These are phyloP conservation scores for Hystrix cristata DNA, from an alignment of 2,113 vertebrate species.

Conservation along the genomic window DNA sequence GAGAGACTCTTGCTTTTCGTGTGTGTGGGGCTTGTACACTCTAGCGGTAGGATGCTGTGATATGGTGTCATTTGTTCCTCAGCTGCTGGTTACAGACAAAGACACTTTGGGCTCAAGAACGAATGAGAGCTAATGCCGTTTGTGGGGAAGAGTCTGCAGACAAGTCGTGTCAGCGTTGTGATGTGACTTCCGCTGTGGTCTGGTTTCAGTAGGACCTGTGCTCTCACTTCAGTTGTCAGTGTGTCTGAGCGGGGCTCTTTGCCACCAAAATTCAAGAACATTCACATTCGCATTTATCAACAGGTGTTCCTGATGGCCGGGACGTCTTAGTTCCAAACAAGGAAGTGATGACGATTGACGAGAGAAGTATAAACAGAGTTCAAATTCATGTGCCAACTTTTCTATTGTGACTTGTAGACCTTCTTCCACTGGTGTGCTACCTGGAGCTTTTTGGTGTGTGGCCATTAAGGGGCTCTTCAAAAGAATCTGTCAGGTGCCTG, in stretches of 20 bases:
- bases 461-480: neutral
- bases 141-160: conserved; percentile 52
- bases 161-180: neutral
- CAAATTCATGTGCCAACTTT: conserved; percentile 33
- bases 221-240: neutral
- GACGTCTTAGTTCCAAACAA: conserved; percentile 28
- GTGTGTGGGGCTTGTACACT: conserved; percentile 76
- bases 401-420: neutral
- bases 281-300: conserved; percentile 60
- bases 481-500: conserved; percentile 21
- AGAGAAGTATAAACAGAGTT: conserved; percentile 31
- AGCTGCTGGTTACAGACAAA: neutral
- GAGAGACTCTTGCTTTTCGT: conserved; percentile 42
- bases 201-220: neutral
- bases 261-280: neutral
- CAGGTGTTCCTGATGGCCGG: neutral
- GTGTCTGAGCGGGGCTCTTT: neutral
- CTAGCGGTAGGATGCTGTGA: conserved; percentile 84
- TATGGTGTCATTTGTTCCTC: conserved; percentile 59
- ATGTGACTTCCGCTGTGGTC: conserved; percentile 18
- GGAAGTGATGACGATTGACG: conserved; percentile 15
- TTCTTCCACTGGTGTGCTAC: neutral
- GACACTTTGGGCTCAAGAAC: conserved; percentile 63
- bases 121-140: conserved; percentile 49
- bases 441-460: neutral